Conservation (phyloP, 2,888 invertebrate species). For the Agrochola circellaris region DNA sequence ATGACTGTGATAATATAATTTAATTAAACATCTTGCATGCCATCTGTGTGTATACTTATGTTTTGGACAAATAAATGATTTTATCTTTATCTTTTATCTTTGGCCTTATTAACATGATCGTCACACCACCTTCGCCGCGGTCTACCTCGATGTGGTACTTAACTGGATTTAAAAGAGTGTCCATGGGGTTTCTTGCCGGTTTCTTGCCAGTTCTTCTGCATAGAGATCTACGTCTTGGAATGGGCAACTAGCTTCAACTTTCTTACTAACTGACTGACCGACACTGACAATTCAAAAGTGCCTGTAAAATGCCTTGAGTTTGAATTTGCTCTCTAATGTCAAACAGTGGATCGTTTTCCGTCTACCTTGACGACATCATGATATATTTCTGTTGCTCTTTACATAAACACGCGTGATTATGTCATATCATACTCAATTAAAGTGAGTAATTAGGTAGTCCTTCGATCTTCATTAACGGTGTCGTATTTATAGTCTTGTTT, state of each 20-base stretch:
- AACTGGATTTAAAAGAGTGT: background rate
- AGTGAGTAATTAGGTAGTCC: slow-evolving; percentile 47
- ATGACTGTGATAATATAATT: too few species aligned
- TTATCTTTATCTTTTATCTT: too few species aligned
- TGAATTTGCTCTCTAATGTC: background rate
- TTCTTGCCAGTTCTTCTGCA: background rate
- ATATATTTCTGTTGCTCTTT: slow-evolving; percentile 1
- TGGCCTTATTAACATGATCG: too few species aligned
- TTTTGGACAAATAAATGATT: too few species aligned
- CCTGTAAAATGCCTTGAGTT: background rate
- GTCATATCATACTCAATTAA: slow-evolving; percentile 56
- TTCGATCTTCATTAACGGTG: slow-evolving; percentile 34
- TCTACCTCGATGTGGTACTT: too few species aligned
- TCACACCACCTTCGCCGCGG: too few species aligned
- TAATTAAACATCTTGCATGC: too few species aligned
- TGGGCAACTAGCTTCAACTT: background rate
- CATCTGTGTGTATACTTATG: too few species aligned
- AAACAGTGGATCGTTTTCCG: too few species aligned
- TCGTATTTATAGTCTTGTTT: slow-evolving; percentile 55
- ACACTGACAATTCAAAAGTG: background rate
- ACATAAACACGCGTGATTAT: slow-evolving; percentile 31
- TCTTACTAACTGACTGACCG: too few species aligned
- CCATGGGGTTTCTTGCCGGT: background rate
- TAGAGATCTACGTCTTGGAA: background rate
- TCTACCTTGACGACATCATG: background rate